Percentiles rank a stretch among this genome's conserved stretches.
phyloP scores from a whole-genome alignment of 2,113 vertebrate species.

The Serilophus lunatus region DNA sequence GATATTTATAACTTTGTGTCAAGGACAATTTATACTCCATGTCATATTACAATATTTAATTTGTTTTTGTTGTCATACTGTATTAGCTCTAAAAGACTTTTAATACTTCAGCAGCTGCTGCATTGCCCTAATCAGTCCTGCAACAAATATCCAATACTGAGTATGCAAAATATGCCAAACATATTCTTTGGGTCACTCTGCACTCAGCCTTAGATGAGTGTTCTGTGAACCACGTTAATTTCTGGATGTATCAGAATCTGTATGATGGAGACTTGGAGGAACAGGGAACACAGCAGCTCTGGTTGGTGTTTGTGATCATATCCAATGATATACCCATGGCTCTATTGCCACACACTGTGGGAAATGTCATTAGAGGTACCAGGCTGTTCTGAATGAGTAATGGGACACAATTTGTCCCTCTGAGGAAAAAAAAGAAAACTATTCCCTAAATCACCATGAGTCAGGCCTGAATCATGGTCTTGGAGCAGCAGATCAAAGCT shows the following conservation, averaged over 20 bases:
- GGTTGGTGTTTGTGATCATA: neutral
- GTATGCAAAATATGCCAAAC: neutral
- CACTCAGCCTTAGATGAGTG: neutral
- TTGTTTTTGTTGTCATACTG: constrained; percentile 61
- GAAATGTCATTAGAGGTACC: neutral
- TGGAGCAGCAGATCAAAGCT: neutral
- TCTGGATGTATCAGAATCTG: neutral
- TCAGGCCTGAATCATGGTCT: neutral
- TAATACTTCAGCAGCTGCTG: constrained; percentile 51
- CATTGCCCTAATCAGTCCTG: neutral
- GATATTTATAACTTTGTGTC: constrained; percentile 55
- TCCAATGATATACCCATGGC: neutral
- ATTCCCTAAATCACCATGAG: neutral
- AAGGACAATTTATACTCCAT: constrained; percentile 51
- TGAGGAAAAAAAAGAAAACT: neutral
- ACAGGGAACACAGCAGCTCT: neutral
- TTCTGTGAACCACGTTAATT: neutral
- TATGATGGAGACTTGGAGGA: neutral
- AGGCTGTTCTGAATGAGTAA: neutral
- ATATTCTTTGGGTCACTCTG: neutral
- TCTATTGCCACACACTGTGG: neutral
- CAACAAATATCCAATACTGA: neutral
- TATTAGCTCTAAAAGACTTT: constrained; percentile 49
- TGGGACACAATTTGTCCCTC: neutral
- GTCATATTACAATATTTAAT: constrained; percentile 64